Conservation (phyloP, 2,113 vertebrate genomes). For the Scalopus aquaticus region DNA sequence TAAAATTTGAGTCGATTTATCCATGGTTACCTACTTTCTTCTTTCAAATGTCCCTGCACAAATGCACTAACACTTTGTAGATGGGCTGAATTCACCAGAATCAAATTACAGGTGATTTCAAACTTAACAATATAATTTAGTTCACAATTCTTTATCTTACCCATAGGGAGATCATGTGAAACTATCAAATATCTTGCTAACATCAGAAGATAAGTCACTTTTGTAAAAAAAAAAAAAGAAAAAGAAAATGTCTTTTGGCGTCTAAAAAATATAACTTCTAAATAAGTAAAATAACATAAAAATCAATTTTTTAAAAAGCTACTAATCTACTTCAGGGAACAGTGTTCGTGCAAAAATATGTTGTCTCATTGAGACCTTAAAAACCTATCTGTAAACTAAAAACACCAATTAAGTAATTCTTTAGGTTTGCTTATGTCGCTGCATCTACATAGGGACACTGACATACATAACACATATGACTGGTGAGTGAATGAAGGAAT, state of each 20-base stretch:
- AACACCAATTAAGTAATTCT: too few relatives aligned
- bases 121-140: too few relatives aligned
- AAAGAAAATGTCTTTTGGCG: too few relatives aligned
- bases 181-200: background rate
- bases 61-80: background rate
- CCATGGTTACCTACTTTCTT: background rate
- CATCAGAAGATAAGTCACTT: background rate
- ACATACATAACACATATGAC: background rate
- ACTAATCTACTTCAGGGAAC: background rate
- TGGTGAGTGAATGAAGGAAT: background rate
- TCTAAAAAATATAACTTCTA: too few relatives aligned
- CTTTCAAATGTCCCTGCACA: background rate
- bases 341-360: background rate
- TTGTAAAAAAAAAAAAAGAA: background rate
- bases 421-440: background rate
- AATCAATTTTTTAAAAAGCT: too few relatives aligned
- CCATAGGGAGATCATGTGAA: too few relatives aligned
- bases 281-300: too few relatives aligned
- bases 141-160: too few relatives aligned
- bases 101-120: background rate
- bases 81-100: background rate
- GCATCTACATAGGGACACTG: background rate
- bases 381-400: background rate
- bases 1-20: background rate
- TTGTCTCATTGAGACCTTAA: background rate